Conservation (phyloP, 2,888 invertebrate genomes). For the Netelia melanura region DNA sequence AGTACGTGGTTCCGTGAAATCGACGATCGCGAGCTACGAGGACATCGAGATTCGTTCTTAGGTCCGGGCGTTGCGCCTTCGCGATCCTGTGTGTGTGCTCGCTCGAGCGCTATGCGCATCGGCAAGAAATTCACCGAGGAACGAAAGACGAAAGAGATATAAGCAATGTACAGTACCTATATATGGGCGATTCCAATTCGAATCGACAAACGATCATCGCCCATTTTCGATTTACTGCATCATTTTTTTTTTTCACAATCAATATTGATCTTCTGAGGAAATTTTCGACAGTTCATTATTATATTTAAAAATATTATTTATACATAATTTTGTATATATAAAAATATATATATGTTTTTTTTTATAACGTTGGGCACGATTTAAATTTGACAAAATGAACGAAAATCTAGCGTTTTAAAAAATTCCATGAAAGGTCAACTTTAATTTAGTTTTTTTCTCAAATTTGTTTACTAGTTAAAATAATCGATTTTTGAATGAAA, state of each 20-base stretch:
- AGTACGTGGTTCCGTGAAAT: conserved; percentile 73
- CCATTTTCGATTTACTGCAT: too few relatives aligned
- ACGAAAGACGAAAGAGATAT: conserved; percentile 50
- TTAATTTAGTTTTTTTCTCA: too few relatives aligned
- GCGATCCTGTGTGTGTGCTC: conserved; percentile 29
- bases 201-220: too few relatives aligned
- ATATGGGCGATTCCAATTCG: not conserved
- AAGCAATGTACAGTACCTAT: conserved; percentile 10
- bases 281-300: too few relatives aligned
- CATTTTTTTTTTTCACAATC: too few relatives aligned
- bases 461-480: too few relatives aligned
- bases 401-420: too few relatives aligned
- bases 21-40: conserved; percentile 71
- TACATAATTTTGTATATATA: not conserved
- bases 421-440: too few relatives aligned
- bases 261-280: too few relatives aligned
- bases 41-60: conserved; percentile 68
- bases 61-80: conserved; percentile 45
- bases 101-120: conserved; percentile 49
- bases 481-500: too few relatives aligned
- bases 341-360: not conserved
- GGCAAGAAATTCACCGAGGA: conserved; percentile 44
- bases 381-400: too few relatives aligned
- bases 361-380: too few relatives aligned
- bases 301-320: not conserved